Conservation (phyloP, 2,888 invertebrate species). For the Heliconius cydno region DNA sequence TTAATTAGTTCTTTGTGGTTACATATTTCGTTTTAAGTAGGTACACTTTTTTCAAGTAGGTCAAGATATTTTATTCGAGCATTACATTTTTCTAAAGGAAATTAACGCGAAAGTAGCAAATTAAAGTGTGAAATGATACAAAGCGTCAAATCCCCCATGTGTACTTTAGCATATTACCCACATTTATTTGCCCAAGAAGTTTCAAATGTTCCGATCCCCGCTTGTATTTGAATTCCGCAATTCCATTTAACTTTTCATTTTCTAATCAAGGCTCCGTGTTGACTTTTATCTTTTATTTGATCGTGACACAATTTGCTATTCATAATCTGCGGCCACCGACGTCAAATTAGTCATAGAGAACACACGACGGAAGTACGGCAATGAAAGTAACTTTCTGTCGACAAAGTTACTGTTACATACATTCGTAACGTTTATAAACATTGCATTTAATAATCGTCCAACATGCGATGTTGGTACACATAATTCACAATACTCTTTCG, state of each 20-base stretch:
- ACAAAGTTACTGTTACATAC: conserved; percentile 36
- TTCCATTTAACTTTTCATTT: conserved; percentile 40
- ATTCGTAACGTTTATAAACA: conserved; percentile 28
- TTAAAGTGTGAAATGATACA: neutral
- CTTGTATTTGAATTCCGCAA: conserved; percentile 28
- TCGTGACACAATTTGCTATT: neutral
- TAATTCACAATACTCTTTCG: conserved; percentile 46
- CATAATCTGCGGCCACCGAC: neutral
- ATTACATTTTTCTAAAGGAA: neutral
- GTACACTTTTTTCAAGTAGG: neutral
- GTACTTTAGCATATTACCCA: conserved; percentile 1
- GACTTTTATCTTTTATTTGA: conserved; percentile 8
- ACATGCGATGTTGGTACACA: conserved; percentile 41
- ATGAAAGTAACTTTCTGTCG: conserved; percentile 33
- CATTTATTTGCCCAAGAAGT: conserved; percentile 15
- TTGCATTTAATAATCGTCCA: conserved; percentile 31
- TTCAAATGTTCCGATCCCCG: conserved; percentile 11
- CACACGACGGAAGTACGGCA: neutral
- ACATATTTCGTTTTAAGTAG: conserved; percentile 8
- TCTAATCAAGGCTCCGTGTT: conserved; percentile 27
- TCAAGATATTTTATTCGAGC: neutral
- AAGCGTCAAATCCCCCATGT: neutral
- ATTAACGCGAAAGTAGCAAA: neutral
- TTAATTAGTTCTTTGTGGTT: conserved; percentile 18
- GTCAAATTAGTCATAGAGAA: neutral